These are phyloP conservation scores for Conus ventricosus DNA, from an alignment of 1,140 invertebrate genomes.

Conservation along the genomic window DNA sequence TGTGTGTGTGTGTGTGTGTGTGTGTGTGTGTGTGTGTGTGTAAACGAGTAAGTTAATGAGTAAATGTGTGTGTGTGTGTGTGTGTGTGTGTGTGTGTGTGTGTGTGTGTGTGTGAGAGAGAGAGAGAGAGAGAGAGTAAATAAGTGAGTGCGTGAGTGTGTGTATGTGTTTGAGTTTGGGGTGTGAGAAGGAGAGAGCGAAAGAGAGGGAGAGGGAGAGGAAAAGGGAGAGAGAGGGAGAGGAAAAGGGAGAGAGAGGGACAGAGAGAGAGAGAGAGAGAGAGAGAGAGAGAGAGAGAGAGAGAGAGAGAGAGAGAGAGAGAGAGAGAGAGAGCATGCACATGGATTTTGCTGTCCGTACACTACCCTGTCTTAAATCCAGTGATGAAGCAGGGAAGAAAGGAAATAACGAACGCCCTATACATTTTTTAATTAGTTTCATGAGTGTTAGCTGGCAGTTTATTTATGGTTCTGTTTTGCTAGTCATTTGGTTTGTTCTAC, in stretches of 20 bases:
- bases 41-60: too few species aligned
- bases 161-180: too few species aligned
- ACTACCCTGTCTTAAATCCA: background rate
- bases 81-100: constrained; percentile 3
- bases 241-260: constrained; percentile 6
- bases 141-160: too few species aligned
- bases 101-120: background rate
- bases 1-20: constrained; percentile 9
- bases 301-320: background rate
- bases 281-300: background rate
- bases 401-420: background rate
- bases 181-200: background rate
- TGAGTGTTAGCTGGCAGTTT: background rate
- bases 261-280: background rate
- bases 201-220: background rate
- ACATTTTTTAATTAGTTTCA: background rate
- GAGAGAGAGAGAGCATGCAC: background rate
- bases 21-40: background rate
- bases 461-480: background rate
- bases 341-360: background rate
- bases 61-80: too few species aligned
- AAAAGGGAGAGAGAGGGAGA: constrained; percentile 18
- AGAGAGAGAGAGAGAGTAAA: too few species aligned
- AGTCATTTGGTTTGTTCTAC: background rate
- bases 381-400: background rate